Percentiles rank a stretch among this genome's conserved stretches.
Evolutionary conservation across 2,888 invertebrate genomes (phyloP).

Genomic region (Balanococcus diminutus): DNA sequence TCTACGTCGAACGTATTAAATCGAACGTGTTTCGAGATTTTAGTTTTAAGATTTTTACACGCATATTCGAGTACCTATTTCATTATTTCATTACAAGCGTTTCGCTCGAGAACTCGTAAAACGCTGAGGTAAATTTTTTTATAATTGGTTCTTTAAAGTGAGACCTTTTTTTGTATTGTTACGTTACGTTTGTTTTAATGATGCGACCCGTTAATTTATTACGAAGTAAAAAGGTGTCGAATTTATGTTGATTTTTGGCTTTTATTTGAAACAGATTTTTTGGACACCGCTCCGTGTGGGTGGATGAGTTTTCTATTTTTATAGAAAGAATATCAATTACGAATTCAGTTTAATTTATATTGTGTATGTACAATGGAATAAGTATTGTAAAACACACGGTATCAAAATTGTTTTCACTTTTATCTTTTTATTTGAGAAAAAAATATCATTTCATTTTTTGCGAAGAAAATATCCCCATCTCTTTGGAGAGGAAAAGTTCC

Average conservation of each 20-base stretch:
- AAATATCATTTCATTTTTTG: too few species aligned
- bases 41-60: not conserved
- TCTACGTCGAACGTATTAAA: not conserved
- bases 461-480: too few species aligned
- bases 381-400: too few species aligned
- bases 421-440: too few species aligned
- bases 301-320: too few species aligned
- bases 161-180: not conserved
- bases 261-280: too few species aligned
- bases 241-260: not conserved
- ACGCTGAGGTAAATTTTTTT: not conserved
- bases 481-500: too few species aligned
- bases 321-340: too few species aligned
- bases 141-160: not conserved
- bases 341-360: not conserved
- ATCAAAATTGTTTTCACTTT: too few species aligned
- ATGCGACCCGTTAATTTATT: conserved; percentile 3
- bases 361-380: not conserved
- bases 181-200: conserved; percentile 20
- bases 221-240: not conserved
- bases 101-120: not conserved
- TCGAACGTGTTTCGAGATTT: not conserved
- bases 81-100: not conserved
- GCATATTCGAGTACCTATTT: not conserved
- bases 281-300: too few species aligned